Percentiles rank a stretch among this genome's conserved stretches.
These are phyloP conservation scores for Blastomussa wellsi DNA, from an alignment of 92 coral and sea anemone species.

Conservation along the genomic window DNA sequence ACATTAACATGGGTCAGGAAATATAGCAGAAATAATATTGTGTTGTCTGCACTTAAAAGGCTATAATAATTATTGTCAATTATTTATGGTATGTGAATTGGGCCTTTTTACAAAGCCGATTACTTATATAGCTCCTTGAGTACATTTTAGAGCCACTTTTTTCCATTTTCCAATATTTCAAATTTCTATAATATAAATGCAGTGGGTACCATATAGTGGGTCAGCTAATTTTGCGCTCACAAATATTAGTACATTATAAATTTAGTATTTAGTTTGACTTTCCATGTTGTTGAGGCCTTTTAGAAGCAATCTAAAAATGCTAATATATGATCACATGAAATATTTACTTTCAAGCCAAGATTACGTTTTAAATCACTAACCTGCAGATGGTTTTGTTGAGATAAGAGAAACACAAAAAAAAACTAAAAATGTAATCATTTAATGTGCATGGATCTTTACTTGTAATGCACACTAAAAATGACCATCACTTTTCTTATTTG, in stretches of 20 bases:
- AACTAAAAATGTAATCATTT: background rate
- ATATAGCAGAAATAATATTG: background rate
- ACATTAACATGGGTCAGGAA: background rate
- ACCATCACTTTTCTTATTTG: background rate
- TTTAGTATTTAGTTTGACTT: background rate
- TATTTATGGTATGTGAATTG: conserved; percentile 3
- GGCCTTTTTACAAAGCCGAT: conserved; percentile 4
- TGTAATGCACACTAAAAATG: background rate
- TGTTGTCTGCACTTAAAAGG: background rate
- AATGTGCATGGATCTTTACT: background rate
- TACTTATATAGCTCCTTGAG: background rate
- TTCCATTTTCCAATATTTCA: background rate
- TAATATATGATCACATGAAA: background rate
- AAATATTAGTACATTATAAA: background rate
- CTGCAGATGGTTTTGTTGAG: background rate
- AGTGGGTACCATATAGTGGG: background rate
- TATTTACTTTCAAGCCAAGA: background rate
- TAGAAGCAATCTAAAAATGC: background rate
- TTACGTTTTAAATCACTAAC: background rate
- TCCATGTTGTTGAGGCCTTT: background rate
- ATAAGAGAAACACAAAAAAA: background rate
- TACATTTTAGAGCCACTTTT: background rate
- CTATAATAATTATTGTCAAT: background rate
- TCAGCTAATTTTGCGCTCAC: background rate
- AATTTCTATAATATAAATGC: background rate